Evolutionary conservation across 2,888 invertebrate species (phyloP), one percentile per base, ranked within the genome.

Genomic region (Selenia dentaria): DNA sequence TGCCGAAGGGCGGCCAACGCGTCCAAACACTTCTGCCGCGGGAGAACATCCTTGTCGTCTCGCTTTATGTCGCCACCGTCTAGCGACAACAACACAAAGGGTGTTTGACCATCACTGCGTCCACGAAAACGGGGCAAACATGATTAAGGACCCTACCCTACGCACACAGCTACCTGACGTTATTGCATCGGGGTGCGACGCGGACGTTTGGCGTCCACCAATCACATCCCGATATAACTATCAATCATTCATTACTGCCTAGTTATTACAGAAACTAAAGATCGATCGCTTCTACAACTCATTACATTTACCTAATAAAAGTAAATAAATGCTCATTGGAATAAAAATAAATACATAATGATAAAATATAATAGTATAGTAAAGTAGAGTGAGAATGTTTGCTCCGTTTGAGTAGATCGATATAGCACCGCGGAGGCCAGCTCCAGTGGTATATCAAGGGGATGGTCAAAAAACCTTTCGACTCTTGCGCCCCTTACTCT

Each of bases 1-100:
- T 98, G 99, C 93, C 99, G 97, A 92, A 99, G 96, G 92, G 98
- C 97, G 93, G 99, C 99, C 93, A 99, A 96, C 93, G 99, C 99
- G 94, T 98, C 96, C 94, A 99, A 96, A 95, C 99, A 99, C 94
- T 98, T 98, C 94, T 97, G 97, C 94, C 97, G 97, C 94, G 98
- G 97, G 93, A 99, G 96, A 91, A 97, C 96, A 93, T 98, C 98
- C 92, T 95, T 94, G 93, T 94, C 94, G 93, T 94, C 94, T 92
- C 94, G 93, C 92, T 88, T 92, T 92, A 88, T 91, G 91, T 92
- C 87, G 91, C 91, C 93, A 80, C 92, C 87, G 86, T 91, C 83
- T 91, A 91, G 89, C 87, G 88, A 87, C 90, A 89, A 88, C 86
- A 86, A 88, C 84, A 85, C 80, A 89, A 94, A 94, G 94, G 94